Evolutionary conservation across 1,140 invertebrate species (phyloP), one percentile per base, ranked within the genome.

Genomic region (Parasteatoda tepidariorum): DNA sequence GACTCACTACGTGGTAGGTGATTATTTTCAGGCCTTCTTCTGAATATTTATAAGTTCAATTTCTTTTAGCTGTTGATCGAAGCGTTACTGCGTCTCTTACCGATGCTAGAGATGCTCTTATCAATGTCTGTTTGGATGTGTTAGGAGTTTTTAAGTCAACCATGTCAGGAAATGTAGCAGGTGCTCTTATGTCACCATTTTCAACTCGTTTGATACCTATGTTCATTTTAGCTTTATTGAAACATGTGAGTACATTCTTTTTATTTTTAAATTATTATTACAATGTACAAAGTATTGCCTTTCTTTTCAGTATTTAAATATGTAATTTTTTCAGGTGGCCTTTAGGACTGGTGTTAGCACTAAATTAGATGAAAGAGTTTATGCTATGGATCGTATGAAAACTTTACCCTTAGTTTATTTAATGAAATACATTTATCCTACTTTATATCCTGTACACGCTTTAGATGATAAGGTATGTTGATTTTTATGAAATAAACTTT

Each of bases 21-120:
- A n/a, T n/a, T n/a, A n/a, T n/a, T n/a, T n/a, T n/a, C n/a, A n/a
- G n/a, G n/a, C n/a, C n/a, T n/a, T n/a, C n/a, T n/a, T n/a, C n/a
- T n/a, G n/a, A n/a, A 76, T 81, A 61, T 18, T 48, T 18, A 59
- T 78, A 85, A 57, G 83, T 84, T 79, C 59, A 15, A 3, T 18
- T 48, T 59, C 71, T 87, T 90, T 86, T 87, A 95, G 96, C 97
- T 86, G 97, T 98, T 28, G 98, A 99, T 89, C 92, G 96, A 68
- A 96, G 95, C 83, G 90, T 95, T 83, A 92, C 94, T 57, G 94
- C 95, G 13, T 95, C 94, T 55, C 89, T 99, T 86, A 92, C 93
- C 3, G 98, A 99, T 90, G 98, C 98, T 3, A 91, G 97, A 66
- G 98, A 99, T 89, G 98, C 97, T 11, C 92, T 99, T 78, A 95